Percentiles rank a stretch among this genome's conserved stretches.
Evolutionary conservation across 1,140 invertebrate species (phyloP).

Genomic region (Ptiloglossa arizonensis): DNA sequence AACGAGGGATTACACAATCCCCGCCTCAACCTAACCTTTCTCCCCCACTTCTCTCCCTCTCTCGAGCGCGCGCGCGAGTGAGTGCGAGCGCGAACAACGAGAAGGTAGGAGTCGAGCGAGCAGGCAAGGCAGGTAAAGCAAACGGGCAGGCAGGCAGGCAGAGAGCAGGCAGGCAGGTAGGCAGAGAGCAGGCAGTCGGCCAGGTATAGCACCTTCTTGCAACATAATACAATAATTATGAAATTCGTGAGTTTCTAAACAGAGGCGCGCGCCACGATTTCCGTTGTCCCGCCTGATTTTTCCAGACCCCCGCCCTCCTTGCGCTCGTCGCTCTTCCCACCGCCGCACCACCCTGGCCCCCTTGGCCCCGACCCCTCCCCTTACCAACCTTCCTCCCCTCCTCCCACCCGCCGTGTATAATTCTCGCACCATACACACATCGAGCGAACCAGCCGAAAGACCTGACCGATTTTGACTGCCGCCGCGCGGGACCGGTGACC

Average conservation of each 20-base stretch:
- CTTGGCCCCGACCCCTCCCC: too few relatives aligned
- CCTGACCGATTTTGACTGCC: slow-evolving; percentile 1
- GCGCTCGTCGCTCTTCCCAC: too few relatives aligned
- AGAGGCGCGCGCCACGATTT: slow-evolving; percentile 67
- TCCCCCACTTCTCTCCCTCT: slow-evolving; percentile 66
- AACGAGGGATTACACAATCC: slow-evolving; percentile 78
- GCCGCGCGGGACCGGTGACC: neutral
- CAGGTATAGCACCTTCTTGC: slow-evolving; percentile 76
- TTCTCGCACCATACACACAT: too few relatives aligned
- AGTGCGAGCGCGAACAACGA: slow-evolving; percentile 35
- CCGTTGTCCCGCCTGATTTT: slow-evolving; percentile 62
- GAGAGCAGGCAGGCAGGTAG: slow-evolving; percentile 34
- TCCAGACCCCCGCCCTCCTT: neutral
- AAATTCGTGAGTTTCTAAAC: slow-evolving; percentile 82
- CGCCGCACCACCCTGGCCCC: too few relatives aligned
- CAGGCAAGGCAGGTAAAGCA: slow-evolving; percentile 50
- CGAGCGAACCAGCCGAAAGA: too few relatives aligned
- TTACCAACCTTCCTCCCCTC: too few relatives aligned
- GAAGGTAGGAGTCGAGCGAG: slow-evolving; percentile 64
- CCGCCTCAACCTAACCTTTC: slow-evolving; percentile 79
- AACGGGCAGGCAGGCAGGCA: slow-evolving; percentile 45
- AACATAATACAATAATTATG: slow-evolving; percentile 81
- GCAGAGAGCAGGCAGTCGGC: slow-evolving; percentile 58
- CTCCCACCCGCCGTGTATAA: too few relatives aligned
- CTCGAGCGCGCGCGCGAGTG: slow-evolving; percentile 8